These are phyloP conservation scores for Frankliniella intonsa DNA, from an alignment of 2,888 invertebrate species.

Conservation along the genomic window DNA sequence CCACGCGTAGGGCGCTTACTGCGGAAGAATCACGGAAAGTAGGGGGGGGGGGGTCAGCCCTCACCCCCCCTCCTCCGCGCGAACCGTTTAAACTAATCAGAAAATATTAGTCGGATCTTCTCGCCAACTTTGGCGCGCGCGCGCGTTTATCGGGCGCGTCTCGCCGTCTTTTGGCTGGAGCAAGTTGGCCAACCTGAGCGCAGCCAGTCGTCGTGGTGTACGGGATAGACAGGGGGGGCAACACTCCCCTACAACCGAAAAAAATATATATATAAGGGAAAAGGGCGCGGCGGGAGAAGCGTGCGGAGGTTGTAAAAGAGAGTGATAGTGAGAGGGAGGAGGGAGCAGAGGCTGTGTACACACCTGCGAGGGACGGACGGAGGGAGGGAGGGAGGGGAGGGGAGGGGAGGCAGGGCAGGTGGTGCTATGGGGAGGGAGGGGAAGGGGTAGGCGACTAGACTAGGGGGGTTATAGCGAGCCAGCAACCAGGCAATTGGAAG, in stretches of 20 bases:
- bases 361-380: background rate
- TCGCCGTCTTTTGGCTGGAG: background rate
- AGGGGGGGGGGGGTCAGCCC: background rate
- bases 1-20: too few species aligned
- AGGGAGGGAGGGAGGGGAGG: background rate
- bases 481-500: too few species aligned
- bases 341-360: background rate
- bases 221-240: background rate
- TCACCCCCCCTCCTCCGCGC: background rate
- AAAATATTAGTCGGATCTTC: conserved; percentile 11
- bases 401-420: too few species aligned
- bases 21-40: background rate
- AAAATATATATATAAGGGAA: background rate
- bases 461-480: too few species aligned
- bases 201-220: too few species aligned
- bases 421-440: too few species aligned
- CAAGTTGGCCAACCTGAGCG: too few species aligned
- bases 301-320: conserved; percentile 1
- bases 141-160: background rate
- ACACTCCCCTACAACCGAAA: background rate
- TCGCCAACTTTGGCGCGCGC: background rate
- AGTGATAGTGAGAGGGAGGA: background rate
- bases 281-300: background rate
- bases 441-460: too few species aligned
- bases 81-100: conserved; percentile 18